A percentile compares a stretch with the other conserved stretches of the same genome.
Evolutionary conservation across 2,888 invertebrate genomes (phyloP).

Genomic region (Cryptocephalus moraei): DNA sequence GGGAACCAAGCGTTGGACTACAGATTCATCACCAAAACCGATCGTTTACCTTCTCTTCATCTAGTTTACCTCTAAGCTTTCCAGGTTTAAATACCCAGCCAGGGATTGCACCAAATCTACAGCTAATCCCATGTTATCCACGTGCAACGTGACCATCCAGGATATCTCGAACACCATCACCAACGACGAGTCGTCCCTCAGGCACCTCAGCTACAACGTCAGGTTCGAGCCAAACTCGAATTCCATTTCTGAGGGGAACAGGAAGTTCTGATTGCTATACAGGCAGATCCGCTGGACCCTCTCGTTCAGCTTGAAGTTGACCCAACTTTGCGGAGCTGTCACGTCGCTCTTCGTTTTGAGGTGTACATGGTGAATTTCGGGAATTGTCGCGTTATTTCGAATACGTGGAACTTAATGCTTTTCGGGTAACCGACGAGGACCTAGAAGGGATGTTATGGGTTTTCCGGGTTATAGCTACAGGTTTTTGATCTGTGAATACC

Average conservation of each 20-base stretch:
- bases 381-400: slow-evolving; percentile 78
- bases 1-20: slow-evolving; percentile 59
- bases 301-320: slow-evolving; percentile 50
- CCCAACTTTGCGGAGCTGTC: slow-evolving; percentile 37
- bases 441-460: slow-evolving; percentile 36
- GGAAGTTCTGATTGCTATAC: slow-evolving; percentile 84
- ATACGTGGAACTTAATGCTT: slow-evolving; percentile 79
- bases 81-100: slow-evolving; percentile 65
- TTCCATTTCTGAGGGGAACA: slow-evolving; percentile 54
- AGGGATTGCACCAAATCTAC: slow-evolving; percentile 81
- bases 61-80: slow-evolving; percentile 44
- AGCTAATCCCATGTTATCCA: slow-evolving; percentile 68
- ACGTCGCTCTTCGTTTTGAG: slow-evolving; percentile 25
- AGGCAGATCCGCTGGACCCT: slow-evolving; percentile 61
- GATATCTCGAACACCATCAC: slow-evolving; percentile 48
- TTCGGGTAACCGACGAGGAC: slow-evolving; percentile 69
- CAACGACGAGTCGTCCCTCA: slow-evolving; percentile 53
- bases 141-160: slow-evolving; percentile 55
- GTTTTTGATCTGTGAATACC: slow-evolving; percentile 41
- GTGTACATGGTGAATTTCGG: slow-evolving; percentile 85
- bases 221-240: slow-evolving; percentile 45
- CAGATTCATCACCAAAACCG: not conserved
- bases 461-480: no score
- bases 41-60: slow-evolving; percentile 26
- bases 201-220: slow-evolving; percentile 53